Base-by-base conservation (phyloP, 2,113 vertebrate genomes). In the Triplophysa tibetana region DNA sequence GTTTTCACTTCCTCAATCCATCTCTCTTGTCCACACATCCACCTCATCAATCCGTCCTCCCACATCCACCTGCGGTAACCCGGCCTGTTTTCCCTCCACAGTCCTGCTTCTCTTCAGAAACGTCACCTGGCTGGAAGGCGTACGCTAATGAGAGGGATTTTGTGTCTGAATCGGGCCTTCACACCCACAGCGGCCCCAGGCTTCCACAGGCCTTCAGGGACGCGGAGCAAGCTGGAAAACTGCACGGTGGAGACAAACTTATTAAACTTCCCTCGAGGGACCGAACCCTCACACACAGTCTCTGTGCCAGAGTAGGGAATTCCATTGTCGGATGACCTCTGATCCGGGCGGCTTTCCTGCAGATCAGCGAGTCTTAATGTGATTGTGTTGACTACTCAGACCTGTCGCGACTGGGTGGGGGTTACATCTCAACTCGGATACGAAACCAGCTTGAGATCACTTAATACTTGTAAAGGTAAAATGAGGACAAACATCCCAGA, bases 1-100 rank as follows among this genome's bases (percentile, higher is more conserved):
- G 75, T 73, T 79, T 74, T 78, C 64, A 81, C 78, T 50, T 78
- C 67, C 77, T 68, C 70, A 67, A 70, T 73, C 38, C 61, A 58
- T 43, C 61, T 65, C 73, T 75, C 75, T 84, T 77, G 73, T 75
- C 73, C 73, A 63, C 73, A 63, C 73, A 75, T 75, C 38, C 58
- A 62, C 24, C 43, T 65, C 85, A 85, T 85, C 87, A 85, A 84
- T 85, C 85, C 82, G 78, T 82, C 84, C 80, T 80, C 83, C 77
- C 73, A 73, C 29, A 67, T 74, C 50, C 68, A 67, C 68, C 80
- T 80, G 64, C 16, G 29, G 33, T 56, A 41, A 58, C 41, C 17
- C n/a, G 13, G 13, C 24, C 69, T 58, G 23, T 43, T 17, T 54
- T 48, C 5, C 21, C 26, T 54, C 69, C 66, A 24, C 52, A 17